Conservation (phyloP, 2,797 vertebrate species). For the Cottoperca gobio region DNA sequence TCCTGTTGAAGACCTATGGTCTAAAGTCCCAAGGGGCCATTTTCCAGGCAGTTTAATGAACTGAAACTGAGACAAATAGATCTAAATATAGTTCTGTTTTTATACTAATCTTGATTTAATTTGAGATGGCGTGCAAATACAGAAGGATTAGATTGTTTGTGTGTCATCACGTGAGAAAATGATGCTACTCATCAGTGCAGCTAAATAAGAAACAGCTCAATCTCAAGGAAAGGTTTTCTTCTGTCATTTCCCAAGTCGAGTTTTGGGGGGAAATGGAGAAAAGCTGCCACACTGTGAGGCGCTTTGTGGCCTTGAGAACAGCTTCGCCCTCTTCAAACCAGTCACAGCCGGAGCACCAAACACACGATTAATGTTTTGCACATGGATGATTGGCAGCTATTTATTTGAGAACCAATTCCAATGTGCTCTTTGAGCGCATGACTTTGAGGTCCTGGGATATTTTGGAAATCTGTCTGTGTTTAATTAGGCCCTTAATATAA, state of each 20-base stretch:
- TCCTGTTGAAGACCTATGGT: too few relatives aligned
- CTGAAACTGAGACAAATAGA: neutral
- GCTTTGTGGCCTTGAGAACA: conserved; percentile 65
- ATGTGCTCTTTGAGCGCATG: conserved; percentile 37
- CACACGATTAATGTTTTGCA: conserved; percentile 62
- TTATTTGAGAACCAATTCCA: conserved; percentile 74
- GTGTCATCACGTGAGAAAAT: conserved; percentile 1
- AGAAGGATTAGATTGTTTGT: neutral
- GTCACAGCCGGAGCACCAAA: conserved; percentile 41
- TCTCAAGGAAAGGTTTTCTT: neutral
- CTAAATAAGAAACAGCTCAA: conserved; percentile 44
- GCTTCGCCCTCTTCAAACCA: conserved; percentile 47
- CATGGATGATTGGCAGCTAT: conserved; percentile 77
- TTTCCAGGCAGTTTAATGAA: neutral
- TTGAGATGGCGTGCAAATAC: conserved; percentile 21
- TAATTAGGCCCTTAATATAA: conserved; percentile 72
- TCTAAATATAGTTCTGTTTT: conserved; percentile 4
- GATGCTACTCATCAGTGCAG: neutral
- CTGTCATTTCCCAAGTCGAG: neutral
- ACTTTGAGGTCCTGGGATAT: conserved; percentile 53
- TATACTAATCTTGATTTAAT: conserved; percentile 6
- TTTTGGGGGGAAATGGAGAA: neutral
- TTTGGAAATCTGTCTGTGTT: conserved; percentile 67
- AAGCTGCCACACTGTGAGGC: conserved; percentile 22
- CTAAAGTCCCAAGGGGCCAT: neutral